Evolutionary conservation across 2,888 invertebrate genomes (phyloP).

Genomic region (Pandemis heparana): DNA sequence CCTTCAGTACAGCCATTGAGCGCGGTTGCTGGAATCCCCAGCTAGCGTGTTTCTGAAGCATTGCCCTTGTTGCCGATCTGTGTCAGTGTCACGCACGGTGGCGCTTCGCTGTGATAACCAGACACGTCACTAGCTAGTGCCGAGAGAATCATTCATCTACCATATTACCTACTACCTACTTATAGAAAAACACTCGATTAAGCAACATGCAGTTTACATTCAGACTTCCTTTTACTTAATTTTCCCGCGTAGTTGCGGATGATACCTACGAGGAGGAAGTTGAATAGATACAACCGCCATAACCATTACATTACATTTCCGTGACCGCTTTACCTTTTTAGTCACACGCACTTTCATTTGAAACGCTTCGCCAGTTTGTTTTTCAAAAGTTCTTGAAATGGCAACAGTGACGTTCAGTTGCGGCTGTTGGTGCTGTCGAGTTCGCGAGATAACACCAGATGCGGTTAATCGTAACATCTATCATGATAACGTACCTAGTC

Average conservation of each 20-base stretch:
- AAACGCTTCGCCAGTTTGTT: slow-evolving; percentile 18
- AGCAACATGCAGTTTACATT: neutral
- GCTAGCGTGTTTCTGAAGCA: slow-evolving; percentile 48
- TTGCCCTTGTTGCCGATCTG: slow-evolving; percentile 57
- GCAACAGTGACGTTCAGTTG: slow-evolving; percentile 43
- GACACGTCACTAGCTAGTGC: slow-evolving; percentile 4
- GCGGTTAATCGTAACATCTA: slow-evolving; percentile 32
- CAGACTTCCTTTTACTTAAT: neutral
- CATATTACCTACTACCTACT: neutral
- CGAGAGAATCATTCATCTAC: neutral
- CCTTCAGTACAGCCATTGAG: neutral
- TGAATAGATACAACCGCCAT: neutral
- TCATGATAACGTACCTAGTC: slow-evolving; percentile 28
- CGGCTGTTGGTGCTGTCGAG: slow-evolving; percentile 2
- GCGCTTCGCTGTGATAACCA: slow-evolving; percentile 50
- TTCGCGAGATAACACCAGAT: slow-evolving; percentile 21
- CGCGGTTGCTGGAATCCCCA: slow-evolving; percentile 17
- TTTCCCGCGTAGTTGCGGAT: neutral
- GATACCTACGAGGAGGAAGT: neutral
- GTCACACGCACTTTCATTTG: neutral
- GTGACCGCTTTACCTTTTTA: neutral
- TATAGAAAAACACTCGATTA: neutral
- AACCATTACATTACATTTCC: neutral
- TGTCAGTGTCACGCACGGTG: slow-evolving; percentile 62
- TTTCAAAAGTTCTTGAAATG: slow-evolving; percentile 41